Conservation (phyloP, 2,888 invertebrate species). For the Melangyna quadrimaculata region DNA sequence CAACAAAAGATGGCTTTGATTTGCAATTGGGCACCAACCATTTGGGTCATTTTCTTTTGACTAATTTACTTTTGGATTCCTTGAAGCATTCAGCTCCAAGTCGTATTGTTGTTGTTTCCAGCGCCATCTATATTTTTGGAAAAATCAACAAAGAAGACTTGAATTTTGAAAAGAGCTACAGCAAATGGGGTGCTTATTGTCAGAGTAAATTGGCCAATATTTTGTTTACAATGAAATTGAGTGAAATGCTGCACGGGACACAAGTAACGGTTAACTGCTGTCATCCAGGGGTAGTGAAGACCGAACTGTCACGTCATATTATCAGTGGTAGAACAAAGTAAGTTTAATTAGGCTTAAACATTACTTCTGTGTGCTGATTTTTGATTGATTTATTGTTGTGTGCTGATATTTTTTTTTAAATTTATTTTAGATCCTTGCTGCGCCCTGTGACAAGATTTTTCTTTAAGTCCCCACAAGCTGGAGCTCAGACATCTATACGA, state of each 20-base stretch:
- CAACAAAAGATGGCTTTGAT: slow-evolving; percentile 83
- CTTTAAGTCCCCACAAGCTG: slow-evolving; percentile 78
- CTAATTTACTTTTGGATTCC: slow-evolving; percentile 83
- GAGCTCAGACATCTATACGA: slow-evolving; percentile 79
- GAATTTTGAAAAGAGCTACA: slow-evolving; percentile 87
- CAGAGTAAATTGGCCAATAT: slow-evolving; percentile 91
- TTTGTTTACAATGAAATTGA: slow-evolving; percentile 87
- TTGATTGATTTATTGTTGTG: too few relatives aligned
- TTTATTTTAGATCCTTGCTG: slow-evolving; percentile 72
- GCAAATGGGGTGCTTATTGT: slow-evolving; percentile 85
- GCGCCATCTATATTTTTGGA: slow-evolving; percentile 86
- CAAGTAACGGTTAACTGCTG: slow-evolving; percentile 86
- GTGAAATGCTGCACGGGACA: slow-evolving; percentile 83
- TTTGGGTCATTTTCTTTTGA: slow-evolving; percentile 85
- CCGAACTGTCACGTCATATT: slow-evolving; percentile 88
- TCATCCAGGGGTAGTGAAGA: slow-evolving; percentile 89
- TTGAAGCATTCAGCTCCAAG: slow-evolving; percentile 85
- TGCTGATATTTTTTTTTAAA: slow-evolving; percentile 34
- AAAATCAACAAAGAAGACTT: slow-evolving; percentile 86
- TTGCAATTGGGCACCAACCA: slow-evolving; percentile 84
- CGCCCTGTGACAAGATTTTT: slow-evolving; percentile 74
- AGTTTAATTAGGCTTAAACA: not conserved
- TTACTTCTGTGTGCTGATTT: slow-evolving; percentile 71
- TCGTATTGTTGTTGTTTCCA: slow-evolving; percentile 89
- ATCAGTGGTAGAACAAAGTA: slow-evolving; percentile 70